Conservation (phyloP, 2,888 invertebrate species). For the Slavum lentiscoides region DNA sequence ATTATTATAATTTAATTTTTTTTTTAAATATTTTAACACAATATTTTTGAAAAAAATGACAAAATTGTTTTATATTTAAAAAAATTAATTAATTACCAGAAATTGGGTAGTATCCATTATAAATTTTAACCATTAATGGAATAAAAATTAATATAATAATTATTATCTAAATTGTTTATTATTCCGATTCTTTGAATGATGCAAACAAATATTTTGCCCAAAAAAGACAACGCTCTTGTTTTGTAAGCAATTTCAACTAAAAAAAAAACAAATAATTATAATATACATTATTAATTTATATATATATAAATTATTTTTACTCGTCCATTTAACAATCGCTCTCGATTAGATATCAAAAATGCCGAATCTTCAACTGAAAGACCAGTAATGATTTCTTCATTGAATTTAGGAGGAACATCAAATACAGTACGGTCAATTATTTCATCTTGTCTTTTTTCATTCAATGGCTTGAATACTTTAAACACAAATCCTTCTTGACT, state of each 20-base stretch:
- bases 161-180: too few relatives aligned
- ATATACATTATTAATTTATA: not conserved
- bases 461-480: conserved; percentile 25
- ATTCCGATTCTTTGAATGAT: not conserved
- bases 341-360: conserved; percentile 22
- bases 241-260: conserved; percentile 33
- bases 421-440: not conserved
- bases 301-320: not conserved
- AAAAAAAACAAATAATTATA: not conserved
- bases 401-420: conserved; percentile 10
- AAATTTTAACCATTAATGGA: too few relatives aligned
- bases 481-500: conserved; percentile 49
- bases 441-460: not conserved
- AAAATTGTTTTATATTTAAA: too few relatives aligned
- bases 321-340: not conserved
- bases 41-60: too few relatives aligned
- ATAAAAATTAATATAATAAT: too few relatives aligned
- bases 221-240: conserved; percentile 2
- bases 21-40: too few relatives aligned
- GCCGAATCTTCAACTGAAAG: conserved; percentile 9
- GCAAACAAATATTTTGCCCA: conserved; percentile 31
- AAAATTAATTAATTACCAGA: too few relatives aligned
- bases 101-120: too few relatives aligned
- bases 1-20: too few relatives aligned
- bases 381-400: not conserved